Base-by-base conservation (phyloP, 2,797 vertebrate species). In the Anguilla megastoma region DNA sequence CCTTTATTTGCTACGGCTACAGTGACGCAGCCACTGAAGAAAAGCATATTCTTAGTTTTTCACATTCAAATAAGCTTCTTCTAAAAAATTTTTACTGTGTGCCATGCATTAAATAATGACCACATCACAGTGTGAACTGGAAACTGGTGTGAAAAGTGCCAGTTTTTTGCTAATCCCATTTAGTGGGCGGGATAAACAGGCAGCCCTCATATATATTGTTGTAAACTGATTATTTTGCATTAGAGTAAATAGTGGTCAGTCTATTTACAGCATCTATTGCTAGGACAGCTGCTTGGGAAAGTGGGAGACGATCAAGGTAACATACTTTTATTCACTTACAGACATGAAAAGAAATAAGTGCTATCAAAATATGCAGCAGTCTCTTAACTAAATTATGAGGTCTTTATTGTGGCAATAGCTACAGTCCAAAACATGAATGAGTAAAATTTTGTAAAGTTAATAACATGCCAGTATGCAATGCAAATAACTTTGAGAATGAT, bases 131-230 rank as follows among this genome's bases (percentile, higher is more conserved):
- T 18, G 27, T 71, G 27, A 71, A 71, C 69, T 27, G 69, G 27
- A 71, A 33, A 76, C 33, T 76, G 33, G 76, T 24, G 41, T 36
- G 36, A 45, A 36, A 45, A 45, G 33, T 33, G 76, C 41, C 41
- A 48, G 18, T 45, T 80, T 80, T 14, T 80, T 14, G 18, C 76
- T 45, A 80, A 80, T 80, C 76, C 76, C 41, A 21, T 80, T 45
- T 14, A 80, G 76, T 80, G 76, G 76, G 76, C 36, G 76, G 76
- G 76, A 36, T 80, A 80, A 80, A 80, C 76, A 18, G 41, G 33
- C 36, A 24, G 76, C 76, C 18, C 76, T 80, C 36, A 36, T 80
- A 45, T 45, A 48, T 80, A 80, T 45, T 80, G 36, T 80, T 36
- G 69, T 80, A 80, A 80, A 80, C 33, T 2, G 76, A 48, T 80